Conservation (phyloP, 2,113 vertebrate species). For the Pandion haliaetus region DNA sequence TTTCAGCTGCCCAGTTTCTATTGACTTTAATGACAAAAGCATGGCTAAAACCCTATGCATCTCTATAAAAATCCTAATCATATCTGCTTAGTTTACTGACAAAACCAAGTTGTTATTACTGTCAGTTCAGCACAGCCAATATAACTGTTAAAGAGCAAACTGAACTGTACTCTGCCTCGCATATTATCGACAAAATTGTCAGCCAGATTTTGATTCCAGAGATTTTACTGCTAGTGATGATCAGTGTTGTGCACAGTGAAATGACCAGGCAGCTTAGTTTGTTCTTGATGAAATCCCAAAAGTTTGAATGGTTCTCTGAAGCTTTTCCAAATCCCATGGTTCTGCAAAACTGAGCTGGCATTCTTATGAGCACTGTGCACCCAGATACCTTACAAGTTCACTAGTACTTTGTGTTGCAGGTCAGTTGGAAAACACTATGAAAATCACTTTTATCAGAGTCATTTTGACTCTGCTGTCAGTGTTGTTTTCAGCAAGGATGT, state of each 20-base stretch:
- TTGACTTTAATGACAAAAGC: slow-evolving; percentile 52
- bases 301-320: not conserved
- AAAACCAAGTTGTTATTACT: slow-evolving; percentile 52
- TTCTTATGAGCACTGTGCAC: not conserved
- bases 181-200: slow-evolving; percentile 12
- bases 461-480: not conserved
- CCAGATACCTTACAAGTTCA: not conserved
- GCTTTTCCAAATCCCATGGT: not conserved
- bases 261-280: not conserved
- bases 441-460: not conserved
- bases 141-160: slow-evolving; percentile 17
- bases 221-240: not conserved
- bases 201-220: slow-evolving; percentile 30
- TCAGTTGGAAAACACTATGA: not conserved
- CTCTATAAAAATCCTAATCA: slow-evolving; percentile 51
- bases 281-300: not conserved
- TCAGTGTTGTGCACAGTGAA: not conserved
- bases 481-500: not conserved
- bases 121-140: slow-evolving; percentile 30
- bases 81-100: slow-evolving; percentile 39
- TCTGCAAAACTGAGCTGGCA: not conserved
- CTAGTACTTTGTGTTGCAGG: not conserved
- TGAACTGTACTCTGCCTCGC: slow-evolving; percentile 1
- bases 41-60: not conserved
- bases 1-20: slow-evolving; percentile 31